Evolutionary conservation across 1,140 invertebrate species (phyloP).

Genomic region (Drosophila sproati): DNA sequence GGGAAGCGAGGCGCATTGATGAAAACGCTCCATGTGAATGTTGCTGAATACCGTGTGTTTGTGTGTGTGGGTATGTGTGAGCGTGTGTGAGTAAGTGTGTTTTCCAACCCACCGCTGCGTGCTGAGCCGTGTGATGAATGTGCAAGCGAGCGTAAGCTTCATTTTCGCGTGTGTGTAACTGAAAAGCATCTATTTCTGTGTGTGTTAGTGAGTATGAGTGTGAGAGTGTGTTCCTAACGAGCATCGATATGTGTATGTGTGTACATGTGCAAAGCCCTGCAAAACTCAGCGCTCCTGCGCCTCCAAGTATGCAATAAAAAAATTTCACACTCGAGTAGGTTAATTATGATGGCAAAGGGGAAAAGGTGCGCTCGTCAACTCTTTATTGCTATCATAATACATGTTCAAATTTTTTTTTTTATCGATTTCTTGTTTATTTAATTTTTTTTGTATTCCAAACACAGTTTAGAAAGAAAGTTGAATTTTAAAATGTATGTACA

Average conservation of each 20-base stretch:
- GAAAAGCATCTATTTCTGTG: slow-evolving; percentile 35
- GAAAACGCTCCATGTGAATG: slow-evolving; percentile 31
- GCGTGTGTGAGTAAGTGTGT: slow-evolving; percentile 12
- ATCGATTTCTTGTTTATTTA: too few species aligned
- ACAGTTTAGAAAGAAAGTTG: too few species aligned
- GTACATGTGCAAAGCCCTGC: not conserved
- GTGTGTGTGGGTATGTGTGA: slow-evolving; percentile 5
- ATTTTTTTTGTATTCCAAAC: too few species aligned
- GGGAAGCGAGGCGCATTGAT: slow-evolving; percentile 54
- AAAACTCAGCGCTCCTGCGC: slow-evolving; percentile 21
- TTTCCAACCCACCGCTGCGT: slow-evolving; percentile 39
- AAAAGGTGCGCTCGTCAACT: slow-evolving; percentile 1
- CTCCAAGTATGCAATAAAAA: slow-evolving; percentile 79
- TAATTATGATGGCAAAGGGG: slow-evolving; percentile 53
- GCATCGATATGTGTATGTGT: slow-evolving; percentile 45
- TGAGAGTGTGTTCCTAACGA: slow-evolving; percentile 53
- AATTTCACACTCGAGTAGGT: slow-evolving; percentile 78
- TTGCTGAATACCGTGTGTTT: slow-evolving; percentile 13
- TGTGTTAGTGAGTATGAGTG: slow-evolving; percentile 20
- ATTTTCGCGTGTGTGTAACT: slow-evolving; percentile 64
- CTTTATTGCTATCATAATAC: slow-evolving; percentile 19
- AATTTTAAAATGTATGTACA: too few species aligned
- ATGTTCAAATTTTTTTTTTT: slow-evolving; percentile 2
- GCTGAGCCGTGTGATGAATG: slow-evolving; percentile 79
- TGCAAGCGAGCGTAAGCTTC: slow-evolving; percentile 77